Conservation (phyloP, 2,113 vertebrate species). For the Ranitomeya imitator region DNA sequence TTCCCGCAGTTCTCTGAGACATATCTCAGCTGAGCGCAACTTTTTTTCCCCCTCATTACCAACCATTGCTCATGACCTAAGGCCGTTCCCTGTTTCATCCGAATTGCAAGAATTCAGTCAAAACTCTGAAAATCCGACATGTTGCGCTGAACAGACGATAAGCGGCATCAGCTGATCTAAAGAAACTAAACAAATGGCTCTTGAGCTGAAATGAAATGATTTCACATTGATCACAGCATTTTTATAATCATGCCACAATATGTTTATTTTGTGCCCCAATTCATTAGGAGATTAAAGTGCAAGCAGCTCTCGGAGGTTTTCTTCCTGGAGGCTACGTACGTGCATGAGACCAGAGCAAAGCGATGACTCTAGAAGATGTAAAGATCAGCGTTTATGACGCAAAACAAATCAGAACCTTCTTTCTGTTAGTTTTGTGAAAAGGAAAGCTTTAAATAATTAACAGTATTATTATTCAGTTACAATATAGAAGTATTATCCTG, state of each 20-base stretch:
- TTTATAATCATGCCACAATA: slow-evolving; percentile 5
- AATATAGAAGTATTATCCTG: no score
- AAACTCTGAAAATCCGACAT: slow-evolving; percentile 9
- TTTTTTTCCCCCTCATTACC: slow-evolving; percentile 47
- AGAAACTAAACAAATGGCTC: slow-evolving; percentile 31
- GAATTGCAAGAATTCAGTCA: slow-evolving; percentile 33
- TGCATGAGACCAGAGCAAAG: not conserved
- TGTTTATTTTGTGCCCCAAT: not conserved
- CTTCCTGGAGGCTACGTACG: not conserved
- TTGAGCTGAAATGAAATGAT: not conserved
- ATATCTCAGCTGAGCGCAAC: slow-evolving; percentile 36
- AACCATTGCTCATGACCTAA: slow-evolving; percentile 33
- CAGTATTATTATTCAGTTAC: no score
- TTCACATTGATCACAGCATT: slow-evolving; percentile 24
- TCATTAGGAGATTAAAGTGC: not conserved
- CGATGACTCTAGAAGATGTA: slow-evolving; percentile 6
- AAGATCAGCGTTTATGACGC: not conserved
- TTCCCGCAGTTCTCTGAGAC: slow-evolving; percentile 35
- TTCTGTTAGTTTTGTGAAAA: not conserved
- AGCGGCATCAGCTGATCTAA: not conserved
- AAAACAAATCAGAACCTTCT: not conserved
- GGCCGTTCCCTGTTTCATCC: slow-evolving; percentile 30
- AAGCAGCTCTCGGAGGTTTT: not conserved
- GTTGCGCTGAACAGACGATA: slow-evolving; percentile 11
- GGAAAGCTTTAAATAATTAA: not conserved